Conservation (phyloP, 30 jellyfish, hydroid and myxozoan species). For the Chrysaora quinquecirrha region DNA sequence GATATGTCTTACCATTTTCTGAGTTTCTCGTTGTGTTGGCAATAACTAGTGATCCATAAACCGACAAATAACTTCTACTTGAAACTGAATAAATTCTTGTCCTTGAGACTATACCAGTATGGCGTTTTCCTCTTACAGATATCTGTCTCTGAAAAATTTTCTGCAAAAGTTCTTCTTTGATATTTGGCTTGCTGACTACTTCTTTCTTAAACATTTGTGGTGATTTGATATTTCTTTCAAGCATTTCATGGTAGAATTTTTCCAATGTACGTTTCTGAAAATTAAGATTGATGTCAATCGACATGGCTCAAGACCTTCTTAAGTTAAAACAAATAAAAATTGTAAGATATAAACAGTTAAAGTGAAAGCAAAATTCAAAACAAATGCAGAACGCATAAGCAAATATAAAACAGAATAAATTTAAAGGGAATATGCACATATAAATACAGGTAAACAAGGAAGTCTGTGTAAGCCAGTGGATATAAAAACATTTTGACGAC, state of each 20-base stretch:
- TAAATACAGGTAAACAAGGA: too few relatives aligned
- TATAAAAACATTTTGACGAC: too few relatives aligned
- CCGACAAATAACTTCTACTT: slow-evolving; percentile 38
- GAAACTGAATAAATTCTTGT: slow-evolving; percentile 42
- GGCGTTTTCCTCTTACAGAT: neutral
- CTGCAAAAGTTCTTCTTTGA: neutral
- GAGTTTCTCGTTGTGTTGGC: slow-evolving; percentile 43
- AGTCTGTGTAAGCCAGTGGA: too few relatives aligned
- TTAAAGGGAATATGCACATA: too few relatives aligned
- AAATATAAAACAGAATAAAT: too few relatives aligned
- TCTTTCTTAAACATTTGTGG: neutral
- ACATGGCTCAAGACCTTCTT: too few relatives aligned
- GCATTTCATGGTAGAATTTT: slow-evolving; percentile 45
- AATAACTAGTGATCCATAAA: slow-evolving; percentile 19
- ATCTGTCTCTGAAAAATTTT: slow-evolving; percentile 7
- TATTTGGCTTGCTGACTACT: neutral
- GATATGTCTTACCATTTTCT: slow-evolving; percentile 35
- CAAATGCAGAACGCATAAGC: too few relatives aligned
- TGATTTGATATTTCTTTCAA: slow-evolving; percentile 11
- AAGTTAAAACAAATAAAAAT: too few relatives aligned
- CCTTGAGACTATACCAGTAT: slow-evolving; percentile 28
- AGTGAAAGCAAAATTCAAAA: too few relatives aligned
- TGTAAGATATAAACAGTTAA: too few relatives aligned
- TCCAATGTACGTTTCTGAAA: slow-evolving; percentile 60
- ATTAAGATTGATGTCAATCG: too few relatives aligned